These are phyloP conservation scores for Pterostichus niger DNA, from an alignment of 2,888 invertebrate species.

Conservation along the genomic window DNA sequence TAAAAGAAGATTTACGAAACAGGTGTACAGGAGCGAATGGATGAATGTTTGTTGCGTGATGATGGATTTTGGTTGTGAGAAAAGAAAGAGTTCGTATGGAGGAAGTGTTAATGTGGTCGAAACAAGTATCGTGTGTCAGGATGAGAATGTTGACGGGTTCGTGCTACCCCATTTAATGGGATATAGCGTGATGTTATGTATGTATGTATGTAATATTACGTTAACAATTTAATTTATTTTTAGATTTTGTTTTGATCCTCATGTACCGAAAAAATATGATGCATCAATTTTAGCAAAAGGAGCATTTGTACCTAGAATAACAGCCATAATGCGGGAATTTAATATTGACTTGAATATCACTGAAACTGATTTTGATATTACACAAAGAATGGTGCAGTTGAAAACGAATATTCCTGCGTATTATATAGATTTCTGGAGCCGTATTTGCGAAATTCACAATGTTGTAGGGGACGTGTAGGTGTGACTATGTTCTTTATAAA, in stretches of 20 bases:
- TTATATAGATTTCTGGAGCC: constrained; percentile 73
- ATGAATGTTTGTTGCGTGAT: no score
- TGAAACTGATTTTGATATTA: constrained; percentile 71
- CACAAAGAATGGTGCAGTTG: constrained; percentile 67
- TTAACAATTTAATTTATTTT: not conserved
- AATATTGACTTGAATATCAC: constrained; percentile 70
- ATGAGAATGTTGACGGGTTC: no score
- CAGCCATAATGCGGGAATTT: constrained; percentile 5
- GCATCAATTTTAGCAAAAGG: constrained; percentile 6
- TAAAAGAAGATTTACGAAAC: no score
- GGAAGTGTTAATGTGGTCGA: no score
- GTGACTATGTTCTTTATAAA: no score
- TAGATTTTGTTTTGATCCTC: constrained; percentile 53
- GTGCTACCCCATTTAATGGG: no score
- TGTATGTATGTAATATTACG: no score
- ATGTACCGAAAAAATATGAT: constrained; percentile 22
- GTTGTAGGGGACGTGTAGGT: constrained; percentile 30
- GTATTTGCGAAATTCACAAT: constrained; percentile 70
- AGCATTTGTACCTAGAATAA: constrained; percentile 8
- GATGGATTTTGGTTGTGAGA: no score
- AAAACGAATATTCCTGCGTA: constrained; percentile 69
- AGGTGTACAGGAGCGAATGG: no score
- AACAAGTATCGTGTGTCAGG: no score
- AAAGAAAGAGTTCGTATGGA: no score
- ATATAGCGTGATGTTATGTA: no score